Percentiles rank a stretch among this genome's conserved stretches.
These are phyloP conservation scores for Tenthredo distinguenda DNA, from an alignment of 2,888 invertebrate genomes.

Conservation along the genomic window DNA sequence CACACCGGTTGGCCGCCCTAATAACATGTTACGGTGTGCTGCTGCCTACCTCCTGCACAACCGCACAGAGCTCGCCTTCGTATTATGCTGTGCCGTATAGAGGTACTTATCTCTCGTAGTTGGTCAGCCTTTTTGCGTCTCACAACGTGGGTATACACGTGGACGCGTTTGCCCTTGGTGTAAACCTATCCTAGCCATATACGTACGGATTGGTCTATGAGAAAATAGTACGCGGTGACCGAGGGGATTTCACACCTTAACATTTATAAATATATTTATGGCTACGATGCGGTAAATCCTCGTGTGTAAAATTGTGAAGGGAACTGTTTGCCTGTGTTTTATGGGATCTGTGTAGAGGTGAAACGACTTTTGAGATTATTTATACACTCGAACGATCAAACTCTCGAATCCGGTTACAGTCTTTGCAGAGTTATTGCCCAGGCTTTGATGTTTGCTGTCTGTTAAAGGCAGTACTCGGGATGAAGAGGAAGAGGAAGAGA, in stretches of 20 bases:
- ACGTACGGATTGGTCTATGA: background rate
- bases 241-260: conserved; percentile 42
- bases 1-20: conserved; percentile 77
- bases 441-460: conserved; percentile 41
- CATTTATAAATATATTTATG: background rate
- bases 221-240: background rate
- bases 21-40: conserved; percentile 73
- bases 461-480: background rate
- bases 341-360: background rate
- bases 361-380: conserved; percentile 36
- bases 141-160: background rate
- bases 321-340: background rate
- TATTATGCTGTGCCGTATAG: conserved; percentile 60
- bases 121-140: conserved; percentile 32
- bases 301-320: background rate
- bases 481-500: background rate
- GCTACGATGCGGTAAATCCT: background rate
- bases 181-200: background rate
- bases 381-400: conserved; percentile 32
- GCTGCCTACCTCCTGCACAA: conserved; percentile 58
- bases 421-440: conserved; percentile 42
- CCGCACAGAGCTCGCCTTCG: conserved; percentile 58
- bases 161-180: background rate
- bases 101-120: conserved; percentile 54
- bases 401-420: conserved; percentile 40